Percentiles rank a stretch among this genome's conserved stretches.
phyloP scores from a whole-genome alignment of 2,797 vertebrate species.

The Champsocephalus gunnari region DNA sequence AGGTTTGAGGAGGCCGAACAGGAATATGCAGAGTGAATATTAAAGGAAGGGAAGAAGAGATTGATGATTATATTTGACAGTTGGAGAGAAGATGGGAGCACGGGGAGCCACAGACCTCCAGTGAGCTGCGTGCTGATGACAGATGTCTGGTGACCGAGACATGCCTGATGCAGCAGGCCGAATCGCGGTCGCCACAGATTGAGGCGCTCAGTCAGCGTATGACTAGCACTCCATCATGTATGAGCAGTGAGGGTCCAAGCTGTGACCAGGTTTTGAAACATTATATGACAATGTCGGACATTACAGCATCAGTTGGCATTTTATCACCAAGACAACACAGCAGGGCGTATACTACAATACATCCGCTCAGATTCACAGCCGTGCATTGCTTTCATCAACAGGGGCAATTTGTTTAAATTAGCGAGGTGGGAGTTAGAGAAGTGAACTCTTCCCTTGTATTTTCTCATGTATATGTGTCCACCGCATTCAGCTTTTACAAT shows the following conservation, averaged over 20 bases:
- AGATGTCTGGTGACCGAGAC: constrained; percentile 69
- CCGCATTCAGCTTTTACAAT: constrained; percentile 3
- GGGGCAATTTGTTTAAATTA: constrained; percentile 36
- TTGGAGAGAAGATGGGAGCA: constrained; percentile 63
- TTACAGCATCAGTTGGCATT: constrained; percentile 31
- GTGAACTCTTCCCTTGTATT: constrained; percentile 18
- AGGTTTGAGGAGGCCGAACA: constrained; percentile 45
- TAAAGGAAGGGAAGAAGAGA: constrained; percentile 55
- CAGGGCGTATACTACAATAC: too few species aligned
- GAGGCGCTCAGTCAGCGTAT: constrained; percentile 42
- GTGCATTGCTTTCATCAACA: neutral
- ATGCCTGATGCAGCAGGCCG: constrained; percentile 38
- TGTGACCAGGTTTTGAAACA: constrained; percentile 28
- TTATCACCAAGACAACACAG: constrained; percentile 4
- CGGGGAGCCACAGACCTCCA: constrained; percentile 68
- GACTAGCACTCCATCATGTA: constrained; percentile 44
- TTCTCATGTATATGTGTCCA: constrained; percentile 12
- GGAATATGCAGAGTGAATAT: constrained; percentile 66
- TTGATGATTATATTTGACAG: constrained; percentile 73
- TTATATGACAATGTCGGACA: constrained; percentile 1
- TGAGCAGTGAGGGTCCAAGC: constrained; percentile 33
- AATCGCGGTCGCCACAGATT: constrained; percentile 50
- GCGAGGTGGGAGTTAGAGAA: constrained; percentile 13
- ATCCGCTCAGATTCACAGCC: constrained; percentile 10
- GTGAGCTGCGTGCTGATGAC: constrained; percentile 68